phyloP scores from a whole-genome alignment of 2,797 vertebrate species.

The Geotrypetes seraphini region DNA sequence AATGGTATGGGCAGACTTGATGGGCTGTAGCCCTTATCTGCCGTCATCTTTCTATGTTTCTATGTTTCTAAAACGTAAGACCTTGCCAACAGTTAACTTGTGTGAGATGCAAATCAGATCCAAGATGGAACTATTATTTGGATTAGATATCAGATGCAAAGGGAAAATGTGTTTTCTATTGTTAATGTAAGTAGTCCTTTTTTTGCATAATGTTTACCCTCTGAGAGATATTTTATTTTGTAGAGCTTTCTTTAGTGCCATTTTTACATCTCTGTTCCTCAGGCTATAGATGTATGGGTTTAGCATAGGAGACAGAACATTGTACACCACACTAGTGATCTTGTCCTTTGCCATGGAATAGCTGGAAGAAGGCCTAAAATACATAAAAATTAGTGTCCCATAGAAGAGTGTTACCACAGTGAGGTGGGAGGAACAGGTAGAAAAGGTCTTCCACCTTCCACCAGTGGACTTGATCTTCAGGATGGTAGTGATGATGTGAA shows the following conservation, averaged over 20 bases:
- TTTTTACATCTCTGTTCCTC: not conserved
- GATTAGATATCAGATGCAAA: no score
- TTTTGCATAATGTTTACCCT: no score
- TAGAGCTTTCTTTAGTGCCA: not conserved
- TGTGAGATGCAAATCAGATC: no score
- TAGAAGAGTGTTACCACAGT: not conserved
- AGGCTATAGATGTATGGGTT: conserved; percentile 2
- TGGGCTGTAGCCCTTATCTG: no score
- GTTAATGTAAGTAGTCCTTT: no score
- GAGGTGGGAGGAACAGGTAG: not conserved
- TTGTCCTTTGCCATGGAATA: conserved; percentile 1
- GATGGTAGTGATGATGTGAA: not conserved
- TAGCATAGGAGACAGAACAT: conserved; percentile 4
- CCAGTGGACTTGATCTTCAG: not conserved
- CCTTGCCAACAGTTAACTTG: no score
- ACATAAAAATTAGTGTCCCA: conserved; percentile 2
- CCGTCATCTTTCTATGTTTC: no score
- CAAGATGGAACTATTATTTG: no score
- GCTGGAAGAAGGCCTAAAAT: not conserved
- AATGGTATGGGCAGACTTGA: no score
- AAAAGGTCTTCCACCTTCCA: not conserved
- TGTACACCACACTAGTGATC: conserved; percentile 8
- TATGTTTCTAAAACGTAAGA: no score
- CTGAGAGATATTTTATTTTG: not conserved
- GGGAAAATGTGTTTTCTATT: no score